Percentiles rank a stretch among this genome's conserved stretches.
phyloP scores from a whole-genome alignment of 2,797 vertebrate species.

The Discoglossus pictus region DNA sequence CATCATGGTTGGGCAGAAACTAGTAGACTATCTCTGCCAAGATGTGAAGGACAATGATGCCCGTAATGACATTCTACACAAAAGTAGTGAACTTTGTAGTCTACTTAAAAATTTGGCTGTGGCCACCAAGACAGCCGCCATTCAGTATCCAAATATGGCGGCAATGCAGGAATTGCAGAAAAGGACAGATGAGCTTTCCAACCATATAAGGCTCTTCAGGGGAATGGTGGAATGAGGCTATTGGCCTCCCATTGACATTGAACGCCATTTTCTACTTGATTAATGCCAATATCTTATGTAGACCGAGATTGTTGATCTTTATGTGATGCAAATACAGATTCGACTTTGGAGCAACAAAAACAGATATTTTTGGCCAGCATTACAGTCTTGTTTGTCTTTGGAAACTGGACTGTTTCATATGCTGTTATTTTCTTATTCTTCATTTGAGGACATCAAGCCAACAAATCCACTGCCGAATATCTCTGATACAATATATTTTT shows the following conservation, averaged over 20 bases:
- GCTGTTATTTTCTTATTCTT: too few species aligned
- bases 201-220: slow-evolving; percentile 79
- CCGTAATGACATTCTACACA: slow-evolving; percentile 73
- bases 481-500: too few species aligned
- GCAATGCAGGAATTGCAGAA: slow-evolving; percentile 72
- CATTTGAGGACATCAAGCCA: too few species aligned
- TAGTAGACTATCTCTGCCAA: slow-evolving; percentile 84
- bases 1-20: slow-evolving; percentile 91
- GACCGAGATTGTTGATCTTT: too few species aligned
- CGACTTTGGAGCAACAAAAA: too few species aligned
- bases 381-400: too few species aligned
- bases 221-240: slow-evolving; percentile 68
- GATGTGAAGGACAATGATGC: slow-evolving; percentile 70
- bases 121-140: slow-evolving; percentile 85
- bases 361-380: too few species aligned
- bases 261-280: too few species aligned
- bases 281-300: too few species aligned
- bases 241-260: neutral
- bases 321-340: too few species aligned
- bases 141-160: slow-evolving; percentile 72
- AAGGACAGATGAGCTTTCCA: slow-evolving; percentile 73
- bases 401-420: too few species aligned
- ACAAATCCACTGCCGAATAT: too few species aligned
- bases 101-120: slow-evolving; percentile 87
- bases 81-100: slow-evolving; percentile 84